Evolutionary conservation across 1,140 invertebrate species (phyloP).

Genomic region (Heliconius melpomene): DNA sequence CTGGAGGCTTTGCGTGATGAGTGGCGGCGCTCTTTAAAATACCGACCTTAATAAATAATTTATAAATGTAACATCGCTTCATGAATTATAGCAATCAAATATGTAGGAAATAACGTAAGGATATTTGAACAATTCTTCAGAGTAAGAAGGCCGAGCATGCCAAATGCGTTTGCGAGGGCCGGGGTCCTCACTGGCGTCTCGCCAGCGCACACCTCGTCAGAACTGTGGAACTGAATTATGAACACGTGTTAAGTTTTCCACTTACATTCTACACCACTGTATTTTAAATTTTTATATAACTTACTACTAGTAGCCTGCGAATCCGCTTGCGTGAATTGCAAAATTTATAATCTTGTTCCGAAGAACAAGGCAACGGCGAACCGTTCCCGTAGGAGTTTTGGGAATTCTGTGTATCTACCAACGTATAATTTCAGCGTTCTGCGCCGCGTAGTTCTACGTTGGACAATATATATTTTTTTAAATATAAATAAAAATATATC

Average conservation of each 20-base stretch:
- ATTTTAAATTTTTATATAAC: neutral
- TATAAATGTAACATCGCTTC: neutral
- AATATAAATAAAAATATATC: too few relatives aligned
- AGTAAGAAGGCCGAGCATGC: neutral
- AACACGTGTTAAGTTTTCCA: slow-evolving; percentile 8
- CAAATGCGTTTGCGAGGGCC: neutral
- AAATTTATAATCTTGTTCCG: too few relatives aligned
- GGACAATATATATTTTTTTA: too few relatives aligned
- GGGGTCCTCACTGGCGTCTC: neutral
- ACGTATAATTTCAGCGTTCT: too few relatives aligned
- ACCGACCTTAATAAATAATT: too few relatives aligned
- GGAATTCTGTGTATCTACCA: too few relatives aligned
- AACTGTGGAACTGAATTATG: neutral
- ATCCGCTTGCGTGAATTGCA: neutral
- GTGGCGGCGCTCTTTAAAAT: too few relatives aligned
- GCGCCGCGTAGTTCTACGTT: too few relatives aligned
- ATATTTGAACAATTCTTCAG: neutral
- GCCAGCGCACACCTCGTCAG: neutral
- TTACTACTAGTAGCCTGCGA: neutral
- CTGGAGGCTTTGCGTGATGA: too few relatives aligned
- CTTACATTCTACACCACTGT: neutral
- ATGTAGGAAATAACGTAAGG: neutral
- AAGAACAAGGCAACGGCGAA: too few relatives aligned
- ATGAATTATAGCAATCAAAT: neutral
- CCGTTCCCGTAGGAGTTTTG: too few relatives aligned